Percentiles rank a stretch among this genome's conserved stretches.
Evolutionary conservation across 2,888 invertebrate species (phyloP).

Genomic region (Lypha dubia): DNA sequence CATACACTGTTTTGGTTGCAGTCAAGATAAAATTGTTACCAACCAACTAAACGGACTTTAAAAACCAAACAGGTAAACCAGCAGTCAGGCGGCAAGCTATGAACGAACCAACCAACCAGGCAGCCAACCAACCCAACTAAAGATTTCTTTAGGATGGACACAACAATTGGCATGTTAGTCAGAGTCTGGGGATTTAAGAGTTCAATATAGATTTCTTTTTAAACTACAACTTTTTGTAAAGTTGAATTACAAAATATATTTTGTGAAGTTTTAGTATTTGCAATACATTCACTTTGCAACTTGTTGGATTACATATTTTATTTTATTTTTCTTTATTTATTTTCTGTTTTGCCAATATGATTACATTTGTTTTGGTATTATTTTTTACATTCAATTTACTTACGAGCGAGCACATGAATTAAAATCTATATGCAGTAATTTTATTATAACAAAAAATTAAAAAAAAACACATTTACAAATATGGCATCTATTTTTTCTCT

Average conservation of each 20-base stretch:
- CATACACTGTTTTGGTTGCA: conserved; percentile 23
- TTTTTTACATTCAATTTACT: conserved; percentile 27
- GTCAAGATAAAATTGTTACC: conserved; percentile 35
- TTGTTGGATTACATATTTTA: conserved; percentile 2
- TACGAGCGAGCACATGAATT: no score
- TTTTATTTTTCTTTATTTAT: conserved; percentile 25
- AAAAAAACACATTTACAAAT: conserved; percentile 9
- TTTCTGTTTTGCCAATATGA: not conserved
- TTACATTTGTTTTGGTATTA: conserved; percentile 28
- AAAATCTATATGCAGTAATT: not conserved
- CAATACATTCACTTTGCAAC: conserved; percentile 65
- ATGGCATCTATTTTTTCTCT: not conserved
- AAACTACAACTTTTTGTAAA: conserved; percentile 26
- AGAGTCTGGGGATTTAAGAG: conserved; percentile 55
- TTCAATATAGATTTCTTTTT: conserved; percentile 26
- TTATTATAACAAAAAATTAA: not conserved
- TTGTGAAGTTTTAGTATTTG: conserved; percentile 37
- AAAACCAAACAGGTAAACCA: not conserved
- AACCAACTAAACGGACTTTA: conserved; percentile 39
- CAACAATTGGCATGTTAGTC: conserved; percentile 56
- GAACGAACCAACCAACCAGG: not conserved
- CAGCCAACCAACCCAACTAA: conserved; percentile 29
- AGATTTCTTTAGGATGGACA: conserved; percentile 59
- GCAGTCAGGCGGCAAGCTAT: not conserved
- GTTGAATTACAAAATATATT: conserved; percentile 46